Conservation (phyloP, 1,140 invertebrate genomes). For the Trichoplusia ni region DNA sequence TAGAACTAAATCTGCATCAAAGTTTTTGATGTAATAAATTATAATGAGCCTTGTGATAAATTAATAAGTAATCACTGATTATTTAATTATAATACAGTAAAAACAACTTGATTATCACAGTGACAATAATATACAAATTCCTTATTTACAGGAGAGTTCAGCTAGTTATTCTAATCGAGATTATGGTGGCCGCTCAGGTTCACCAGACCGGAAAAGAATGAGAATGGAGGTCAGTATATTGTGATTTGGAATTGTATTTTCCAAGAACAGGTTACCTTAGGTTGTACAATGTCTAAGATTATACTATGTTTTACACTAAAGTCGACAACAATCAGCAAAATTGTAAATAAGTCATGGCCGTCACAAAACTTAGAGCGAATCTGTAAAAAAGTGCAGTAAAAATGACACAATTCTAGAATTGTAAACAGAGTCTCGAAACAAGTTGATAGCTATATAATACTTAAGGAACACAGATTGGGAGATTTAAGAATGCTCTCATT, state of each 20-base stretch:
- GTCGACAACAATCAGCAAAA: neutral
- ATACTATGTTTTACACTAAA: neutral
- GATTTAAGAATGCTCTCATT: neutral
- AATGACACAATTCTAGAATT: neutral
- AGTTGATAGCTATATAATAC: neutral
- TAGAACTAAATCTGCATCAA: too few species aligned
- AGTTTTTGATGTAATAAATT: too few species aligned
- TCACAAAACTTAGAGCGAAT: conserved; percentile 12
- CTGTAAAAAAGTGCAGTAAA: neutral
- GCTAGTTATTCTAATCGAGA: conserved; percentile 72
- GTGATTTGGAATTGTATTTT: neutral
- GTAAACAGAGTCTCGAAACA: conserved; percentile 13
- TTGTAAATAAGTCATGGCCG: neutral
- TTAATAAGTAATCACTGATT: too few species aligned
- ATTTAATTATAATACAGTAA: too few species aligned
- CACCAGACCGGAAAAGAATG: conserved; percentile 79
- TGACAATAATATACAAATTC: too few species aligned
- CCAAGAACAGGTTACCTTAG: neutral
- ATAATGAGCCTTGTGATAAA: too few species aligned
- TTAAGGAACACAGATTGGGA: conserved; percentile 6
- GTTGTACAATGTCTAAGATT: neutral
- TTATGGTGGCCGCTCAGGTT: conserved; percentile 71
- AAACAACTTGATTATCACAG: too few species aligned
- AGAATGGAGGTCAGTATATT: conserved; percentile 76
- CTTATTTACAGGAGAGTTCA: conserved; percentile 62